Base-by-base conservation (phyloP, 2,888 invertebrate genomes). In the Drosophila percnosoma region DNA sequence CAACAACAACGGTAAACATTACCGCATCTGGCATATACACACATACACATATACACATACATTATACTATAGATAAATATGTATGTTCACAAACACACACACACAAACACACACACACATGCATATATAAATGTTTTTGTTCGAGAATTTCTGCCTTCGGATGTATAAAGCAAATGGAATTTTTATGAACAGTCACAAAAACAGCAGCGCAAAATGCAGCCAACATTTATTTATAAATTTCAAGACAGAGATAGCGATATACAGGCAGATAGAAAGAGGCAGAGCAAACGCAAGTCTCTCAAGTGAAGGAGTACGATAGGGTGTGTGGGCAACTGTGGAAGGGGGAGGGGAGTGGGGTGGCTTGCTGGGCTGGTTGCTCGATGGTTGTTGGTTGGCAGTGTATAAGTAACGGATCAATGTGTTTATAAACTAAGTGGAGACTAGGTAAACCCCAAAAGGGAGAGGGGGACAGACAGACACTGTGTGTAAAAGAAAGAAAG, bases 181-280 rank as follows among this genome's bases (percentile, higher is more conserved):
- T 84, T 82, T 73, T 73, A 75, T 78, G 80, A 75, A 80, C 73
- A 78, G 71, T 78, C 77, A 80, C 80, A 80, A 74, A 78, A 73
- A 63, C 62, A 63, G 73, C 68, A 74, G 61, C 77, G 69, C 82
- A 78, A 81, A 80, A 78, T 81, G 78, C 78, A 86, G 84, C 75
- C 73, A 74, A 76, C 68, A 82, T 74, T 76, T 86, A 83, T 83
- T 86, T 83, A 81, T 87, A 83, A 78, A 85, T 74, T 82, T 62
- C 49, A 64, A 76, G 77, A 72, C 62, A 68, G 70, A 65, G 74
- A 75, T 57, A 64, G 69, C 57, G 55, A 38, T 27, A 55, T 27
- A 6, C 27, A n/a, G 29, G 21, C 21, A 51, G 57, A 27, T 42
- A 55, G 59, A 72, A 52, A 38, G 63, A 57, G 72, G 45, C 42